These are phyloP conservation scores for Anguilla megastoma DNA, from an alignment of 2,797 vertebrate genomes.

Conservation along the genomic window DNA sequence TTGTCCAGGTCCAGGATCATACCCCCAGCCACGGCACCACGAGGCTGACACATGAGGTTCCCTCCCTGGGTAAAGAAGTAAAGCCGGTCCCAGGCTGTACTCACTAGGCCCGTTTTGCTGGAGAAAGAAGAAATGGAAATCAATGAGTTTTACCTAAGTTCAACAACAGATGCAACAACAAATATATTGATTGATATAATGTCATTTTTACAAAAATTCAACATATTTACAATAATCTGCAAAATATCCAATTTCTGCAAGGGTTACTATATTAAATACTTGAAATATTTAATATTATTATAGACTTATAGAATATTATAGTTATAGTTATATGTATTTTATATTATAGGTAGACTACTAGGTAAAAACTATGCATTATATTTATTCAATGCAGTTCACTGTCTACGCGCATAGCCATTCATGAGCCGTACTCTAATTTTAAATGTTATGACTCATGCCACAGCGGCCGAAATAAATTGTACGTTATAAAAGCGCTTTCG, in stretches of 20 bases:
- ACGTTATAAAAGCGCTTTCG: neutral
- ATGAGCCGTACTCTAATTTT: neutral
- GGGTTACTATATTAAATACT: too few species aligned
- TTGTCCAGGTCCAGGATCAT: constrained; percentile 98
- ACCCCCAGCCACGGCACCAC: constrained; percentile 94
- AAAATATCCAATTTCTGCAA: too few species aligned
- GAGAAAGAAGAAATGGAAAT: neutral
- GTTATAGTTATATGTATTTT: too few species aligned
- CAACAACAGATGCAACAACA: neutral
- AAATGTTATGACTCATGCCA: neutral
- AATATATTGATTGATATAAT: too few species aligned
- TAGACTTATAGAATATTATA: too few species aligned
- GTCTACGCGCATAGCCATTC: neutral
- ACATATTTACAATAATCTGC: too few species aligned
- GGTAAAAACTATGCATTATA: too few species aligned
- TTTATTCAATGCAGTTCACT: neutral
- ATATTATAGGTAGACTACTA: too few species aligned
- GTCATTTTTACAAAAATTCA: too few species aligned
- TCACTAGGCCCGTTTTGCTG: constrained; percentile 97
- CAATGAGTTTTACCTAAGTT: neutral
- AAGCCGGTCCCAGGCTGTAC: constrained; percentile 94
- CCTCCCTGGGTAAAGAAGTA: constrained; percentile 99
- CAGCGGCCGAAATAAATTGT: neutral
- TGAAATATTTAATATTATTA: too few species aligned
- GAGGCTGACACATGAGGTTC: constrained; percentile 96